phyloP scores from a whole-genome alignment of 2,113 vertebrate genomes.

The Epinephelus cyanopodus region DNA sequence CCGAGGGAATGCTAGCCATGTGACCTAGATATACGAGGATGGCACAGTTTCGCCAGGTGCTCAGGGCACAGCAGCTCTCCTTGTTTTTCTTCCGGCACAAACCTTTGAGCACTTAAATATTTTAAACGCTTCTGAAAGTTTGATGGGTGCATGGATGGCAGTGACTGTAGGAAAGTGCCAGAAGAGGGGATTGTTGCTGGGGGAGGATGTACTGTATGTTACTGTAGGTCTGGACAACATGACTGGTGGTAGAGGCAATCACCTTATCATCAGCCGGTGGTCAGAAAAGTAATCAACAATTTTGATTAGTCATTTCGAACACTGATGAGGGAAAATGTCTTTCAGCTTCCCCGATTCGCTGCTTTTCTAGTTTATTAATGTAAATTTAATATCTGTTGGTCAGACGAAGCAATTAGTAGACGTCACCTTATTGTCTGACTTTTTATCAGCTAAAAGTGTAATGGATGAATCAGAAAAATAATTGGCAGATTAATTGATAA shows the following conservation, averaged over 20 bases:
- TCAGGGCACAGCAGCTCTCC: conserved; percentile 51
- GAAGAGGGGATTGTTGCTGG: conserved; percentile 46
- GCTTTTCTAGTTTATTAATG: too few relatives aligned
- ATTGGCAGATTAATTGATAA: not conserved
- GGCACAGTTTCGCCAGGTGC: conserved; percentile 75
- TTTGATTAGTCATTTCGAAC: not conserved
- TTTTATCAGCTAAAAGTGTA: not conserved
- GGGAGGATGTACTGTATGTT: conserved; percentile 13
- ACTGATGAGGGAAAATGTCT: not conserved
- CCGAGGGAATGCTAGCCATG: conserved; percentile 41
- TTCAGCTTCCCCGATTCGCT: not conserved
- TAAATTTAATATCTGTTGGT: not conserved
- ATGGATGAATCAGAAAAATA: not conserved
- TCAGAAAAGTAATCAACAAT: not conserved
- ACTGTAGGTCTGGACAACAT: not conserved
- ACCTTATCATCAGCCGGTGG: not conserved
- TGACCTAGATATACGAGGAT: conserved; percentile 60
- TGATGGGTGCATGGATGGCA: conserved; percentile 66
- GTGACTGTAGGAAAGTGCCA: conserved; percentile 40
- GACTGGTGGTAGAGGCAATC: not conserved
- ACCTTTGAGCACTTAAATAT: conserved; percentile 79
- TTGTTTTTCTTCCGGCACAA: conserved; percentile 68
- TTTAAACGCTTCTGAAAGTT: conserved; percentile 79
- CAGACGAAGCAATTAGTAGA: not conserved
- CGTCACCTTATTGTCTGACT: not conserved